phyloP scores from a whole-genome alignment of 2,797 vertebrate species.

The Synaphobranchus kaupii region DNA sequence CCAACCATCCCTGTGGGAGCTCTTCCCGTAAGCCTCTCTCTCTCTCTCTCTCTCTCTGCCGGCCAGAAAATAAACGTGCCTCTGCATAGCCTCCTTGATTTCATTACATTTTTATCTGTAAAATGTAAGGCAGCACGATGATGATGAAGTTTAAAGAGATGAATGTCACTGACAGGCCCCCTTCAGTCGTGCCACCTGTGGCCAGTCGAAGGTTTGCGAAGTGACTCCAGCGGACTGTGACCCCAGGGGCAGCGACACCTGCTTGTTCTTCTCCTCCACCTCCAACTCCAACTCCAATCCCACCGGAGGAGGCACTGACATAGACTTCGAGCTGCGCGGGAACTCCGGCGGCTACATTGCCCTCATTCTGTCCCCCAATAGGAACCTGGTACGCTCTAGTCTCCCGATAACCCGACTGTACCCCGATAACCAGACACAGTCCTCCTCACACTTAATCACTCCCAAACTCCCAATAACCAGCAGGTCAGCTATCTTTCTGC shows the following conservation, averaged over 20 bases:
- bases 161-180: constrained; percentile 40
- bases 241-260: constrained; percentile 4
- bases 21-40: not conserved
- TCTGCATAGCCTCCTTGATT: not conserved
- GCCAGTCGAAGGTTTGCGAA: constrained; percentile 33
- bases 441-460: not conserved
- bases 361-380: constrained; percentile 40
- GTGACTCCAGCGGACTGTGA: constrained; percentile 21
- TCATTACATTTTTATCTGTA: not conserved
- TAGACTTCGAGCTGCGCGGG: constrained; percentile 46
- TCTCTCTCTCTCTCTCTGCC: not conserved
- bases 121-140: no score
- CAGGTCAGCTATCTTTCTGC: not conserved
- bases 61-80: no score
- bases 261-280: constrained; percentile 44
- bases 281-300: fast-evolving
- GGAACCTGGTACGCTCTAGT: no score
- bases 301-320: fast-evolving
- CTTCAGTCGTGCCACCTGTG: constrained; percentile 46
- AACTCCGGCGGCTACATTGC: constrained; percentile 36
- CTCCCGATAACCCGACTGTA: not conserved
- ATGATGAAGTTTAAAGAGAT: not conserved
- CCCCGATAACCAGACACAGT: not conserved
- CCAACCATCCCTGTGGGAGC: not conserved
- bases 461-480: not conserved